These are phyloP conservation scores for Pampusana beccarii DNA, from an alignment of 2,113 vertebrate genomes.

Conservation along the genomic window DNA sequence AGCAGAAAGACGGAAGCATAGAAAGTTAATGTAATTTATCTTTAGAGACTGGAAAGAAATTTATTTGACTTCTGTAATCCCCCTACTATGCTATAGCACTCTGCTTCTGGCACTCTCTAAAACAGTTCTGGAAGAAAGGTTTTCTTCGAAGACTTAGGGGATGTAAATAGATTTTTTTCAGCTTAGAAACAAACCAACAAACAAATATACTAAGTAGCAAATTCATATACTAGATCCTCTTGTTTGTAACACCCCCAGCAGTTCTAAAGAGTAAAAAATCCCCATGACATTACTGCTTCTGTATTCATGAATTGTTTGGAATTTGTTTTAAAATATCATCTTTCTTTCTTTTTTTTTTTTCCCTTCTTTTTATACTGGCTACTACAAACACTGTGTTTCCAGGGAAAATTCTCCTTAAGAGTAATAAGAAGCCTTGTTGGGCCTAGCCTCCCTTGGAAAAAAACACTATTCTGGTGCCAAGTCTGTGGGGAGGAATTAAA, in stretches of 20 bases:
- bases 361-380: neutral
- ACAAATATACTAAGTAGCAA: neutral
- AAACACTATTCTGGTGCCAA: neutral
- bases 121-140: neutral
- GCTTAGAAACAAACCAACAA: neutral
- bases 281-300: neutral
- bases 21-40: neutral
- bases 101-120: neutral
- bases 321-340: neutral
- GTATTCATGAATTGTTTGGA: neutral
- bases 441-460: neutral
- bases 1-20: neutral
- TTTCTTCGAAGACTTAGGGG: conserved; percentile 21
- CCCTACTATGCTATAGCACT: neutral
- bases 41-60: neutral
- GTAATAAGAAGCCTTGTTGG: neutral
- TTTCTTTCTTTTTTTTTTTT: neutral
- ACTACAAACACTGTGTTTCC: neutral
- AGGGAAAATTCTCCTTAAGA: neutral
- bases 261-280: neutral
- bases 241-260: neutral
- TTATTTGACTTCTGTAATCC: neutral
- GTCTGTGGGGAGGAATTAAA: neutral
- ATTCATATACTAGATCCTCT: neutral
- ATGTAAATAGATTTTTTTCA: conserved; percentile 37